phyloP scores from a whole-genome alignment of 2,797 vertebrate genomes.

The Fistularia commersonii region DNA sequence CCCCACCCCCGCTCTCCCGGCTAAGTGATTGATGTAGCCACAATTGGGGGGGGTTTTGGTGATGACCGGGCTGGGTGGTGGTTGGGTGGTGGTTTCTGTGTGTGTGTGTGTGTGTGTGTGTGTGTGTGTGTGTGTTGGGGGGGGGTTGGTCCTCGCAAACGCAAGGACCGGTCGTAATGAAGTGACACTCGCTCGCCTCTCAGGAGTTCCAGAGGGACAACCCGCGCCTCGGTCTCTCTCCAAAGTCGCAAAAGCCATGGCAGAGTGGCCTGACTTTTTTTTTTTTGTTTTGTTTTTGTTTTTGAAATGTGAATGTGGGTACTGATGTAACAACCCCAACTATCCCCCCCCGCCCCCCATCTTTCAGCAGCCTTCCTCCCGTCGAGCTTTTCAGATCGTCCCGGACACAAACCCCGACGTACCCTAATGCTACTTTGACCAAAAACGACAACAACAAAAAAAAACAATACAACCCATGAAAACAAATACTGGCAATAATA shows the following conservation, averaged over 20 bases:
- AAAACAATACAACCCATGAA: slow-evolving; percentile 30
- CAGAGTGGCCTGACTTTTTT: slow-evolving; percentile 53
- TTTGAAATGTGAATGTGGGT: slow-evolving; percentile 73
- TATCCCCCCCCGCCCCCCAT: slow-evolving; percentile 40
- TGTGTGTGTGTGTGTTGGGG: too few species aligned
- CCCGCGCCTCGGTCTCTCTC: slow-evolving; percentile 52
- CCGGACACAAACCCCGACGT: slow-evolving; percentile 40
- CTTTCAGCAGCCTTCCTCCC: slow-evolving; percentile 51
- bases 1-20: too few species aligned
- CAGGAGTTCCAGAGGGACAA: slow-evolving; percentile 61
- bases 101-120: too few species aligned
- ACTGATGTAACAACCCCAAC: slow-evolving; percentile 53
- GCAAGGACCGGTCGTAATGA: slow-evolving; percentile 43
- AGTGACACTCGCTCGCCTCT: slow-evolving; percentile 56
- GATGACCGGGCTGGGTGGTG: slow-evolving; percentile 7
- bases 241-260: slow-evolving; percentile 63
- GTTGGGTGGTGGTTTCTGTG: too few species aligned
- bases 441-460: too few species aligned
- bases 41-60: slow-evolving; percentile 37
- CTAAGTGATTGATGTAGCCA: slow-evolving; percentile 58
- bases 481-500: slow-evolving; percentile 76
- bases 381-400: slow-evolving; percentile 29
- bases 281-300: slow-evolving; percentile 37
- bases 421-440: slow-evolving; percentile 65
- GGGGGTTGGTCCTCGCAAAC: slow-evolving; percentile 46